Evolutionary conservation across 2,113 vertebrate species (phyloP), one percentile per base, ranked within the genome.

Genomic region (Oceanodroma tethys): DNA sequence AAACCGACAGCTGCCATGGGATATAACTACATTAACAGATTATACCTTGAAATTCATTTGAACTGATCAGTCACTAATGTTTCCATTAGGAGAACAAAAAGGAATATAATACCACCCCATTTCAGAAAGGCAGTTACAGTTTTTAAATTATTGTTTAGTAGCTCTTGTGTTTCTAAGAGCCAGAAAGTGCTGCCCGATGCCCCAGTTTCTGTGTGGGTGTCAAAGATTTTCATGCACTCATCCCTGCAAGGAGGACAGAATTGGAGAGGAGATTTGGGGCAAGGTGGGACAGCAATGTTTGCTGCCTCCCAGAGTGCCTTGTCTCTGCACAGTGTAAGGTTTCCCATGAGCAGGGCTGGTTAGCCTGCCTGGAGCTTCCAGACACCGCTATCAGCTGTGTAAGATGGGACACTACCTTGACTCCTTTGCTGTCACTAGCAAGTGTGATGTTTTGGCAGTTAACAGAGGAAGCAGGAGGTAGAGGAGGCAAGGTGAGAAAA

Each of bases 401-500:
- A 82, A 36, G 40, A 79, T 13, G 25, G 81, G 71, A 66, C 34
- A 50, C 56, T 48, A 34, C 86, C 34, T 56, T 13, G 0, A 8
- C 19, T 87, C 38, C 70, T 81, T 43, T 58, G 56, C 92, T 86
- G 30, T 68, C 72, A 40, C 80, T 19, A 59, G 67, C 53, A 84
- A 87, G 80, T 75, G 81, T 48, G 83, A 92, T 82, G 70, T 95
- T 95, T 85, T 88, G 58, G 73, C 93, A 89, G 53, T 7, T 91
- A 86, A 36, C 66, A 84, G 76, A 87, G 60, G 38, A 92, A 76
- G 72, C 81, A 95, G 84, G 56, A 96, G 88, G 60, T 73, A 27
- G 71, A 90, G 43, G 32, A 71, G 66, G 43, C 32, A 84, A 96
- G 65, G 91, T 76, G 96, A 95, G 76, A 96, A 96, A 94, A 91